A percentile compares a stretch with the other conserved stretches of the same genome.
phyloP scores from a whole-genome alignment of 30 jellyfish, hydroid and myxozoan genomes.

The Rhopilema esculentum region DNA sequence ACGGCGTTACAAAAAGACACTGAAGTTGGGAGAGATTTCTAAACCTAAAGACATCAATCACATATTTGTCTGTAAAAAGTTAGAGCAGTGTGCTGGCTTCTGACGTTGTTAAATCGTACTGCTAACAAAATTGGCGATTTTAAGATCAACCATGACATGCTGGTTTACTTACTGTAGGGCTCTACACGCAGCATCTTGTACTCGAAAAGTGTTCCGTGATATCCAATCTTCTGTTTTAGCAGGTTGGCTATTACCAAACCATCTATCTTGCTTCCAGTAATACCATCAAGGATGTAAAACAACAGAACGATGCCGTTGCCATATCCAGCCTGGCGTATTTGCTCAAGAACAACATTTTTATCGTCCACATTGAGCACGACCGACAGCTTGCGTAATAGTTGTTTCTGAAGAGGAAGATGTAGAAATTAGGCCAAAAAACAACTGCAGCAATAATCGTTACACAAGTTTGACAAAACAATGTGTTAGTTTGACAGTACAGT shows the following conservation, averaged over 20 bases:
- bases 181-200: slow-evolving; percentile 85
- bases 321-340: slow-evolving; percentile 77
- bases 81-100: too few relatives aligned
- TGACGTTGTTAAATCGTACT: too few relatives aligned
- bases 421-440: not conserved
- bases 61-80: too few relatives aligned
- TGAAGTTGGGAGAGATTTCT: too few relatives aligned
- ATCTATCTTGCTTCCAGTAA: slow-evolving; percentile 61
- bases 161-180: slow-evolving; percentile 84
- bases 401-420: slow-evolving; percentile 70
- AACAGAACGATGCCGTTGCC: slow-evolving; percentile 78
- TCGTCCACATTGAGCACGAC: slow-evolving; percentile 86
- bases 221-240: slow-evolving; percentile 91
- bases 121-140: too few relatives aligned
- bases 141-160: too few relatives aligned
- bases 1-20: too few relatives aligned
- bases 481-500: too few relatives aligned
- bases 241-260: slow-evolving; percentile 89
- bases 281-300: slow-evolving; percentile 85
- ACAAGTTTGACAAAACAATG: too few relatives aligned
- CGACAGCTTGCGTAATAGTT: slow-evolving; percentile 91
- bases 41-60: too few relatives aligned
- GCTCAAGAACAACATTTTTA: slow-evolving; percentile 79
- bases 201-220: slow-evolving; percentile 90
- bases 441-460: not conserved